Evolutionary conservation across 2,888 invertebrate species (phyloP).

Genomic region (Carcina quercana): DNA sequence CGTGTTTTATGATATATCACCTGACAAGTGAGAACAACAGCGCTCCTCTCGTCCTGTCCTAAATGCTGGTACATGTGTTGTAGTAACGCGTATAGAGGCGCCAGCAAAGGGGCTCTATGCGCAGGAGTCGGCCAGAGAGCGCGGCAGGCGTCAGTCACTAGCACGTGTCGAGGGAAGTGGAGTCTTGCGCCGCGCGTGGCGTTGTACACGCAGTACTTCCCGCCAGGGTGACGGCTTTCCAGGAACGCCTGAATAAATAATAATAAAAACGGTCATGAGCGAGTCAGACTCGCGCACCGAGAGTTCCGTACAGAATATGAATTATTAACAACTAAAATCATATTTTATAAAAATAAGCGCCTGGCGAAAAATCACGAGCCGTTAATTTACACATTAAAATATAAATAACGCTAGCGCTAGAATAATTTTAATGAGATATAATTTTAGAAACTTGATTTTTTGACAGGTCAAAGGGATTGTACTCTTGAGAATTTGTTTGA

Average conservation of each 20-base stretch:
- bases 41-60: slow-evolving; percentile 85
- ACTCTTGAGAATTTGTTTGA: no score
- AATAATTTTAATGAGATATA: no score
- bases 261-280: background rate
- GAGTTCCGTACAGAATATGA: no score
- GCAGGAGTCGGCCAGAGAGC: slow-evolving; percentile 78
- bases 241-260: slow-evolving; percentile 75
- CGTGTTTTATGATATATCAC: no score
- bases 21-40: slow-evolving; percentile 88
- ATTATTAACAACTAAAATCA: no score
- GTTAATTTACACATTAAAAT: no score
- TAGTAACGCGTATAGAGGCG: slow-evolving; percentile 86
- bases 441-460: no score
- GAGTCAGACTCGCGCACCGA: no score
- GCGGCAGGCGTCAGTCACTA: slow-evolving; percentile 72
- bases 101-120: slow-evolving; percentile 84
- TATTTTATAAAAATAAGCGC: no score
- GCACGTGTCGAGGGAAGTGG: slow-evolving; percentile 73
- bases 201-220: slow-evolving; percentile 90
- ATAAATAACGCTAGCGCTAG: no score
- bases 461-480: no score
- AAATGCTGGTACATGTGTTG: slow-evolving; percentile 93
- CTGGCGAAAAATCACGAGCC: no score
- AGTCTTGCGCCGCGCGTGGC: slow-evolving; percentile 74
- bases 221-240: slow-evolving; percentile 83